Base-by-base conservation (phyloP, 1,140 invertebrate genomes). In the Drosophila serrata region DNA sequence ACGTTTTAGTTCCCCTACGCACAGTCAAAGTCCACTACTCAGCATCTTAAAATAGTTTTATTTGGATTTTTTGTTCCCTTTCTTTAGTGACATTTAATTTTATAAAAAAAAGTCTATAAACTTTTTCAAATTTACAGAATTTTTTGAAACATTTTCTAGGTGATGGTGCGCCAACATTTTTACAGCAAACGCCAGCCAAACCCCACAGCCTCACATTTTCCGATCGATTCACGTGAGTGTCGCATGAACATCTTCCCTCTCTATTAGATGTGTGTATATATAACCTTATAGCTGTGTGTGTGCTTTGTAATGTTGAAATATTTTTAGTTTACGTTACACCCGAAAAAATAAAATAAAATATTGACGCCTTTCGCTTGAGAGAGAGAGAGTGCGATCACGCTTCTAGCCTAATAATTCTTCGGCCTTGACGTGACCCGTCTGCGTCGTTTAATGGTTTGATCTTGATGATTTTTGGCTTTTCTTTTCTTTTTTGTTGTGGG, bases 341-440 rank as follows among this genome's bases (percentile, higher is more conserved):
- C 43, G 15, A 88, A 77, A 77, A 79, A 81, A 78, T 35, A 59
- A 43, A 0, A 15, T 7, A 15, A 17, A 15, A 2, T 27, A 3
- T 53, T 59, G 53, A 75, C 53, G 69, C 61, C 39, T 79, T 63
- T 72, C 45, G 57, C 67, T 70, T 62, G 42, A 59, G 40, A n/a
- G n/a, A n/a, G n/a, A 43, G 40, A 15, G 37, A 33, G 43, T 49
- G 48, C 39, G 45, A 78, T 78, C 75, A 79, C 75, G 75, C 75
- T 48, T 79, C 53, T 79, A 63, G 75, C 27, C 75, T 78, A 79
- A 79, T 79, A 67, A 79, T 88, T 63, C 39, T 68, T 39, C 63
- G 81, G 77, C 85, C 85, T 88, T 88, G 84, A 59, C 80, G 72
- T 88, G 75, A 80, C 75, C 82, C 68, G 70, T 63, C 72, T 49